phyloP scores from a whole-genome alignment of 2,113 vertebrate genomes.

The Neopipo cinnamomea region DNA sequence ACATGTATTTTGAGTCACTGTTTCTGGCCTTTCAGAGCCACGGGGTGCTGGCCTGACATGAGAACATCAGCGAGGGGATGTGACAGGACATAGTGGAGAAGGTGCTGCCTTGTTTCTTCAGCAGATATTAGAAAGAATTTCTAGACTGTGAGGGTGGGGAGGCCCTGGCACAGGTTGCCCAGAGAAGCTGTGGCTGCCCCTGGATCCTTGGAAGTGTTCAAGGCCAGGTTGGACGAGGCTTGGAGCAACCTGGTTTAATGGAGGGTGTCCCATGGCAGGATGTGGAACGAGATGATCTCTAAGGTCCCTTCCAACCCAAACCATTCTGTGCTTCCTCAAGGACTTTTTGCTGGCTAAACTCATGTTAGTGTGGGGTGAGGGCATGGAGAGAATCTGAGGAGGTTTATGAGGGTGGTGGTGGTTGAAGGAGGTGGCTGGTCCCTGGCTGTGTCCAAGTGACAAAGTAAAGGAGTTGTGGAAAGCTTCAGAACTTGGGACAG shows the following conservation, averaged over 20 bases:
- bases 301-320: neutral
- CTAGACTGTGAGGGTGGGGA: rapidly evolving
- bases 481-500: neutral
- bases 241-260: rapidly evolving
- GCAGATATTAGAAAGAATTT: neutral
- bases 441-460: neutral
- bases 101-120: neutral
- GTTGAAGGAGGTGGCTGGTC: neutral
- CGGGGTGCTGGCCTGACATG: neutral
- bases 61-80: neutral
- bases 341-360: neutral
- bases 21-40: neutral
- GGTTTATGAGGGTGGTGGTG: neutral
- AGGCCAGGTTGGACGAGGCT: rapidly evolving
- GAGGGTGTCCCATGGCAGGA: neutral
- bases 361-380: neutral
- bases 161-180: neutral
- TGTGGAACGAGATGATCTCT: neutral
- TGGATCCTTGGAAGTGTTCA: neutral
- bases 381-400: rapidly evolving
- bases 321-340: neutral
- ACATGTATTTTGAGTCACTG: neutral
- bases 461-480: neutral
- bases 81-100: neutral
- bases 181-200: neutral